These are phyloP conservation scores for Trichoplusia ni DNA, from an alignment of 1,140 invertebrate species.

Conservation along the genomic window DNA sequence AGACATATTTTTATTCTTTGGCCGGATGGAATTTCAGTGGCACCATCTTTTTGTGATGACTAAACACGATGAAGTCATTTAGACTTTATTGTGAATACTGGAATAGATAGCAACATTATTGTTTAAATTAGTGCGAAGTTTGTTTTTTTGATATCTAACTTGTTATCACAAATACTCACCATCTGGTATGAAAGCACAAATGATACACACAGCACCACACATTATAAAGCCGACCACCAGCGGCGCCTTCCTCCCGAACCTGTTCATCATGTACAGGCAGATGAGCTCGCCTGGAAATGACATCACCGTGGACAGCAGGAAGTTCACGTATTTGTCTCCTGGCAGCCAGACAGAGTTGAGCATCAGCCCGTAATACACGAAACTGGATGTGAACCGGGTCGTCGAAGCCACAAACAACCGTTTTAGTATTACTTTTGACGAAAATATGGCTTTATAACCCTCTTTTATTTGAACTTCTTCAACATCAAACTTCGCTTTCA, in stretches of 20 bases:
- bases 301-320: slow-evolving; percentile 84
- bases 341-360: slow-evolving; percentile 88
- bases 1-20: too few species aligned
- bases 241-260: slow-evolving; percentile 83
- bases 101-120: background rate
- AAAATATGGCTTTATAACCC: slow-evolving; percentile 47
- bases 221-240: slow-evolving; percentile 82
- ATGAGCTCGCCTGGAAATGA: slow-evolving; percentile 87
- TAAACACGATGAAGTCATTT: background rate
- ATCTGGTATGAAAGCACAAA: slow-evolving; percentile 50
- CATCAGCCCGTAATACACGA: slow-evolving; percentile 91
- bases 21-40: too few species aligned
- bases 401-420: slow-evolving; percentile 69
- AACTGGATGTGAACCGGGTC: slow-evolving; percentile 85
- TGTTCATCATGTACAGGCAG: slow-evolving; percentile 84
- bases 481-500: slow-evolving; percentile 54
- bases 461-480: slow-evolving; percentile 43
- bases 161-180: too few species aligned
- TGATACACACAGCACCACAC: slow-evolving; percentile 73
- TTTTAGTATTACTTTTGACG: slow-evolving; percentile 56
- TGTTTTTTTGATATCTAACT: too few species aligned
- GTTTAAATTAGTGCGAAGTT: too few species aligned
- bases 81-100: background rate
- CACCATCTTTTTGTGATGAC: too few species aligned
- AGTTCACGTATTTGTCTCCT: slow-evolving; percentile 86